Evolutionary conservation across 2,113 vertebrate genomes (phyloP).

Genomic region (human): DNA sequence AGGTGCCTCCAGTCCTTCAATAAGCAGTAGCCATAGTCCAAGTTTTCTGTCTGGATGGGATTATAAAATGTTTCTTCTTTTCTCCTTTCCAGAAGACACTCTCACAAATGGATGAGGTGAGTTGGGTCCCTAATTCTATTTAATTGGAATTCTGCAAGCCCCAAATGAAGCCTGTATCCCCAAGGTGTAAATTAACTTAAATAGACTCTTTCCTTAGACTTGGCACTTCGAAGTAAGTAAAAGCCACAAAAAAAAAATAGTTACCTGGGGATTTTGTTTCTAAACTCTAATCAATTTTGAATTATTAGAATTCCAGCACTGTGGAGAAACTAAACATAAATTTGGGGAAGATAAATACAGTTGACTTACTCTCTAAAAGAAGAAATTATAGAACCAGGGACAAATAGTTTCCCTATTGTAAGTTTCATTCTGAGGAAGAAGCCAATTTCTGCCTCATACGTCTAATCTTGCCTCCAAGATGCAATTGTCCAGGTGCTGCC

Average conservation of each 20-base stretch:
- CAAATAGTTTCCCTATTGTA: neutral
- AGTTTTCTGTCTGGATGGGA: neutral
- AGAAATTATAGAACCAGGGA: neutral
- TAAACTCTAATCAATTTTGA: slow-evolving; percentile 56
- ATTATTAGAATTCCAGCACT: slow-evolving; percentile 51
- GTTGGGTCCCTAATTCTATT: neutral
- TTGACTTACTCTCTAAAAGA: slow-evolving; percentile 15
- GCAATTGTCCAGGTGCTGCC: neutral
- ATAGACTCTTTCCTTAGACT: slow-evolving; percentile 2
- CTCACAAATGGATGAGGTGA: neutral
- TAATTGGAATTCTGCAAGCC: neutral
- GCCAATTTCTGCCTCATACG: neutral
- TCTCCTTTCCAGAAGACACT: neutral
- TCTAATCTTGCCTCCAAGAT: neutral
- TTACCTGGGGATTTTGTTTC: slow-evolving; percentile 47
- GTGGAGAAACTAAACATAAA: neutral
- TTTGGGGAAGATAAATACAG: slow-evolving; percentile 30
- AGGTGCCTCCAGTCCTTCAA: neutral
- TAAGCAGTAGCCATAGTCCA: neutral
- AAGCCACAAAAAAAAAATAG: slow-evolving; percentile 16
- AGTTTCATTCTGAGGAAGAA: neutral
- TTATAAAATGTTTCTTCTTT: neutral
- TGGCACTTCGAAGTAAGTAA: slow-evolving; percentile 28
- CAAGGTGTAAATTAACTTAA: slow-evolving; percentile 51
- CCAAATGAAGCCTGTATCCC: neutral